Conservation (phyloP, 1,140 invertebrate species). For the Drosophila kohkoa region DNA sequence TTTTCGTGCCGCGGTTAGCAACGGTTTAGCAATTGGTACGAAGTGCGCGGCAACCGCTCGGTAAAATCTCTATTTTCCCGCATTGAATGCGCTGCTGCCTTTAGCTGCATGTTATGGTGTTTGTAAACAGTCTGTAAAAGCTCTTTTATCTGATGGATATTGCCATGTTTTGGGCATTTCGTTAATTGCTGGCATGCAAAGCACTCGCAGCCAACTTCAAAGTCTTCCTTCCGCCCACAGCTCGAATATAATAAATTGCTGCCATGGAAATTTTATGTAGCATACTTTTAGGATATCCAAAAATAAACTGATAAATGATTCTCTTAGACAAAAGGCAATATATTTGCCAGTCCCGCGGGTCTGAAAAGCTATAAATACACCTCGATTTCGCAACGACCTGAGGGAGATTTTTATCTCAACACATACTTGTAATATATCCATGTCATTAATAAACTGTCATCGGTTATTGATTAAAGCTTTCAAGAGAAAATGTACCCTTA, state of each 20-base stretch:
- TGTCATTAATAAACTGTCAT: slow-evolving; percentile 30
- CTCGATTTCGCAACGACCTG: neutral
- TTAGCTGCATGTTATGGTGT: slow-evolving; percentile 7
- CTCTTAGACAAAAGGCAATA: neutral
- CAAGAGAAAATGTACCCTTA: neutral
- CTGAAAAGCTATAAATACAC: neutral
- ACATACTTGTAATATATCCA: neutral
- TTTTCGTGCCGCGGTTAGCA: slow-evolving; percentile 68
- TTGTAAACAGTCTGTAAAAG: slow-evolving; percentile 32
- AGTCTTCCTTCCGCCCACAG: neutral
- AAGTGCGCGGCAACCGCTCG: slow-evolving; percentile 28
- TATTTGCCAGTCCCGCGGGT: neutral
- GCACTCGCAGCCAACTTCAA: neutral
- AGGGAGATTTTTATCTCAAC: neutral
- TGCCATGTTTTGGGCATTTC: slow-evolving; percentile 10
- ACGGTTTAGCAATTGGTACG: slow-evolving; percentile 44
- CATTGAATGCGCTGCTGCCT: neutral
- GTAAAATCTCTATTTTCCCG: slow-evolving; percentile 11
- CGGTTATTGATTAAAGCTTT: slow-evolving; percentile 36
- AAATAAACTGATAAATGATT: neutral
- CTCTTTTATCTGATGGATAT: slow-evolving; percentile 10
- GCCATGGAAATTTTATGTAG: neutral
- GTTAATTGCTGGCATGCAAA: slow-evolving; percentile 14
- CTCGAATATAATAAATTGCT: too few relatives aligned
- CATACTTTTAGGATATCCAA: neutral